phyloP scores from a whole-genome alignment of 2,797 vertebrate species.

The Eutrigla gurnardus region DNA sequence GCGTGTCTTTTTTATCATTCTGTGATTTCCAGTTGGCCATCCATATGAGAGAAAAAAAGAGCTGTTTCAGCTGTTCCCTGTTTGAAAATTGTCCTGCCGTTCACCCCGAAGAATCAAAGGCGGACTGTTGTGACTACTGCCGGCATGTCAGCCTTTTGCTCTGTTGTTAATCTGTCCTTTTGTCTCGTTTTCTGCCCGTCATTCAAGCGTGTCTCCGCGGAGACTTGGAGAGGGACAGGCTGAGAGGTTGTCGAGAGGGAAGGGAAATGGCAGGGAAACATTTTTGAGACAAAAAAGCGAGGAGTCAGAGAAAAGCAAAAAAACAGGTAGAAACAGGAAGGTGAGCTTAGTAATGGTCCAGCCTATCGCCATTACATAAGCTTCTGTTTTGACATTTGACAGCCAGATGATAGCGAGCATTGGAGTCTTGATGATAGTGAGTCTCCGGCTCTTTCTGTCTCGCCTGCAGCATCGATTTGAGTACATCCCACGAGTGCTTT shows the following conservation, averaged over 20 bases:
- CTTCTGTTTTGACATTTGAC: slow-evolving; percentile 50
- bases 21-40: slow-evolving; percentile 3
- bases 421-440: slow-evolving; percentile 42
- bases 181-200: slow-evolving; percentile 37
- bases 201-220: slow-evolving; percentile 23
- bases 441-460: slow-evolving; percentile 58
- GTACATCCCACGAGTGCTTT: slow-evolving; percentile 79
- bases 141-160: slow-evolving; percentile 36
- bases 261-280: slow-evolving; percentile 17
- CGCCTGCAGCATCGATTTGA: slow-evolving; percentile 80
- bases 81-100: slow-evolving; percentile 27
- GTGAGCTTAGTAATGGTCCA: slow-evolving; percentile 33
- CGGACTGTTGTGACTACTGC: slow-evolving; percentile 1
- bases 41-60: not conserved
- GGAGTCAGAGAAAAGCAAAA: slow-evolving; percentile 3
- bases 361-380: slow-evolving; percentile 45
- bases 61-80: slow-evolving; percentile 4
- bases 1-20: not conserved
- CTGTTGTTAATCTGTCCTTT: slow-evolving; percentile 18
- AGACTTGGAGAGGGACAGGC: slow-evolving; percentile 12
- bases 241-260: slow-evolving; percentile 15
- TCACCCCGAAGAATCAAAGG: slow-evolving; percentile 34
- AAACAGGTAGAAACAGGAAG: slow-evolving; percentile 27
- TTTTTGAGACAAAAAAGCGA: slow-evolving; percentile 13
- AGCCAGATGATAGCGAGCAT: slow-evolving; percentile 39